Conservation (phyloP, 2,113 vertebrate species). For the Mionectes macconnelli region DNA sequence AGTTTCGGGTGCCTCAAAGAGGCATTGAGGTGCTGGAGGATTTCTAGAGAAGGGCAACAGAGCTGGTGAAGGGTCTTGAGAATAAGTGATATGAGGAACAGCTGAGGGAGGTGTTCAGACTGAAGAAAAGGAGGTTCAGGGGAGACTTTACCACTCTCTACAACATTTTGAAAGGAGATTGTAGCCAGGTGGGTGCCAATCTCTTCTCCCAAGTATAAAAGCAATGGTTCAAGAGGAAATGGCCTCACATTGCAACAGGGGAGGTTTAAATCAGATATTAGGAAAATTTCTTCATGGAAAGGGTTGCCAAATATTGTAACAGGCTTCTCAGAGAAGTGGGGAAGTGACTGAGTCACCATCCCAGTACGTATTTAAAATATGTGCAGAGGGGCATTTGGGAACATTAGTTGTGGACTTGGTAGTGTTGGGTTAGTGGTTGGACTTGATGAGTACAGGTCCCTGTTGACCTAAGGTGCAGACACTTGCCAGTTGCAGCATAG, state of each 20-base stretch:
- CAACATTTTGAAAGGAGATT: not conserved
- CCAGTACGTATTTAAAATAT: not conserved
- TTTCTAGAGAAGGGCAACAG: not conserved
- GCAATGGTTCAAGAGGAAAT: not conserved
- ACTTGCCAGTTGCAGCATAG: not conserved
- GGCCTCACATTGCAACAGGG: not conserved
- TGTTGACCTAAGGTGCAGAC: not conserved
- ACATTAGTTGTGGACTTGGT: not conserved
- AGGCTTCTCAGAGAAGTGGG: not conserved
- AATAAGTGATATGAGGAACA: not conserved
- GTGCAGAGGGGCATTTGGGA: not conserved
- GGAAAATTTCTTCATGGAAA: not conserved
- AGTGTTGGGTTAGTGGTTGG: not conserved
- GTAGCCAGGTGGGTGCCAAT: rapidly evolving
- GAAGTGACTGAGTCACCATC: not conserved
- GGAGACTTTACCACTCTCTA: not conserved
- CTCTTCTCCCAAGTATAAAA: not conserved
- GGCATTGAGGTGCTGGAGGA: not conserved
- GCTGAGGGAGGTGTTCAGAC: not conserved
- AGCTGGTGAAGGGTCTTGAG: not conserved
- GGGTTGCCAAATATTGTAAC: not conserved
- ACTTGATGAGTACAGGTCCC: too few relatives aligned
- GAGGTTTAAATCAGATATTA: not conserved
- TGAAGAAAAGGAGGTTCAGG: not conserved
- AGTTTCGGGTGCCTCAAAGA: not conserved